Percentiles rank a stretch among this genome's conserved stretches.
These are phyloP conservation scores for Columbina picui DNA, from an alignment of 2,113 vertebrate species.

Conservation along the genomic window DNA sequence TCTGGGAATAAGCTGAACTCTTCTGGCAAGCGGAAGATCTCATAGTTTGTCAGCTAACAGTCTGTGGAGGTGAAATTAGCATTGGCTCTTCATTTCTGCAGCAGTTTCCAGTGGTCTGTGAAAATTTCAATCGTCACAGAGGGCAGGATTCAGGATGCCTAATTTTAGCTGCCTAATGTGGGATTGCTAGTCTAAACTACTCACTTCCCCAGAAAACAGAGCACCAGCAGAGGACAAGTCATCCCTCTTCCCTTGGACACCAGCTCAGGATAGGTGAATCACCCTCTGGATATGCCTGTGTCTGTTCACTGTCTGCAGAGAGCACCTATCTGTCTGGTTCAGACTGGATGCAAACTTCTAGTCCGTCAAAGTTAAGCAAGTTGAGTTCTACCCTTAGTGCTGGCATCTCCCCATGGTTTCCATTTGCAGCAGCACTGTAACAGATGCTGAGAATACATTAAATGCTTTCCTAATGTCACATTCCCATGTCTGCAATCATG, in stretches of 20 bases:
- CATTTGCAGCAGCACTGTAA: constrained; percentile 44
- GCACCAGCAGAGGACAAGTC: background rate
- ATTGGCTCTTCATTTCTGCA: background rate
- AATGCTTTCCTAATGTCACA: constrained; percentile 66
- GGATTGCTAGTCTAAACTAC: background rate
- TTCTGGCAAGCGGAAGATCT: background rate
- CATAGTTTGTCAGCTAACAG: background rate
- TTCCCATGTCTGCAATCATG: constrained; percentile 55
- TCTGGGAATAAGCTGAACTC: background rate
- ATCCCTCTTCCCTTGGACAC: background rate
- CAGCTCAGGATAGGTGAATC: background rate
- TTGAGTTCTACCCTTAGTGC: background rate
- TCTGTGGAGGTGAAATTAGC: background rate
- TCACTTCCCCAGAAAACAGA: background rate
- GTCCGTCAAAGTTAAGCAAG: background rate
- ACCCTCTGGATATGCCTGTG: background rate
- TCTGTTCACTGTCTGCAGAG: background rate
- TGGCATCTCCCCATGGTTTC: constrained; percentile 50
- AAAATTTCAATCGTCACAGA: background rate
- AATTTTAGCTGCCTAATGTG: background rate
- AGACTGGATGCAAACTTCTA: background rate
- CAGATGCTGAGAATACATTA: constrained; percentile 59
- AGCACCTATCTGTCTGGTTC: background rate
- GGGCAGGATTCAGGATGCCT: background rate
- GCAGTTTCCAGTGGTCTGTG: background rate